Evolutionary conservation across 2,888 invertebrate genomes (phyloP).

Genomic region (Nomada lathburiana): DNA sequence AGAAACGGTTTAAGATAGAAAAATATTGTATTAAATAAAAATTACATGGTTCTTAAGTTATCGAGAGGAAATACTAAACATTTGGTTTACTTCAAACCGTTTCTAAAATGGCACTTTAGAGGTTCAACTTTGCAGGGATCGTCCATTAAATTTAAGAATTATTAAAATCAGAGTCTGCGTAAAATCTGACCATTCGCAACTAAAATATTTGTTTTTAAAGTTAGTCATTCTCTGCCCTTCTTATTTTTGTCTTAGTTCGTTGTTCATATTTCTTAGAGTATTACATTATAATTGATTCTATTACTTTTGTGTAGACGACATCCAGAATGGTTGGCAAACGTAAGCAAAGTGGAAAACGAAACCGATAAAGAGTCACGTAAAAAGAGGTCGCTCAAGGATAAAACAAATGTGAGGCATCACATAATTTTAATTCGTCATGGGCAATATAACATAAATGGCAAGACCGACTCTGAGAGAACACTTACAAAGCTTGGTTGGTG

Average conservation of each 20-base stretch:
- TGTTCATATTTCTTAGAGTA: not conserved
- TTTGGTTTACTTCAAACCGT: too few relatives aligned
- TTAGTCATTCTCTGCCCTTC: not conserved
- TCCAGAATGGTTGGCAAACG: conserved; percentile 89
- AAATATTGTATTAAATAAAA: too few relatives aligned
- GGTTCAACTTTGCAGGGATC: too few relatives aligned
- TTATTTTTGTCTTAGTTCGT: not conserved
- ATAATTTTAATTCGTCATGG: conserved; percentile 97
- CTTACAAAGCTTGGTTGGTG: conserved; percentile 92
- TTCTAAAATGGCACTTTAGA: too few relatives aligned
- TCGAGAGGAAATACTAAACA: too few relatives aligned
- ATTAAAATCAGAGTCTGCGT: too few relatives aligned
- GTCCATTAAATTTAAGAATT: too few relatives aligned
- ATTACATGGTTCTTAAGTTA: too few relatives aligned
- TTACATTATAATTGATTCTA: not conserved
- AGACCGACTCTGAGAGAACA: conserved; percentile 89
- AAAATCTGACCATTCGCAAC: too few relatives aligned
- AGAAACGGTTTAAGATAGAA: too few relatives aligned
- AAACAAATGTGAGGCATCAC: conserved; percentile 90
- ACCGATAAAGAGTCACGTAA: conserved; percentile 89
- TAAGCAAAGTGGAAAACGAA: conserved; percentile 85
- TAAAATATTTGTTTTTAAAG: too few relatives aligned
- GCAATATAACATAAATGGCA: conserved; percentile 93
- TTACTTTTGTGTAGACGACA: conserved; percentile 87
- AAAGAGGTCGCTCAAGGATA: conserved; percentile 88